Base-by-base conservation (phyloP, 2,797 vertebrate species). In the Anguilla marmorata region DNA sequence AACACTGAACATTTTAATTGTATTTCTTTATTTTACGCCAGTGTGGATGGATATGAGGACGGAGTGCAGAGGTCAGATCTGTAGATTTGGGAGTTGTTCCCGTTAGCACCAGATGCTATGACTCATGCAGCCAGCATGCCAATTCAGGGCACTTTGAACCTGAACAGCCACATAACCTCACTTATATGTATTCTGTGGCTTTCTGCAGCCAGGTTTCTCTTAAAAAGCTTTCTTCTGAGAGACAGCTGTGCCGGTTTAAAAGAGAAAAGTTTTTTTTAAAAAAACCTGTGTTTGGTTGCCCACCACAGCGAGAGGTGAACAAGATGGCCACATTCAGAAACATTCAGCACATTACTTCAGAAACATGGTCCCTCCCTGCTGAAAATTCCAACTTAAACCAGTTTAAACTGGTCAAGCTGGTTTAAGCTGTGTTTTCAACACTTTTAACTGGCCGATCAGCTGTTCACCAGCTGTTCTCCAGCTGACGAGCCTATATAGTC, bases 11-110 rank as follows among this genome's bases (percentile, higher is more conserved):
- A 41, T 76, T 85, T 69, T 0, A 72, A 33, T 37, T 86, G 56
- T 24, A 33, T 19, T 63, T 86, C 14, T 85, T 76, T 84, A 48
- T 89, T 33, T 87, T 58, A 56, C 74, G 30, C 74, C 8, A 41
- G 80, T 24, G 21, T 52, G 48, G 80, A 83, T 52, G 45, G 45
- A 50, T 50, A 52, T 50, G 48, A 50, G 3, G 14, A 30, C 30
- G 37, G 74, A 79, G 30, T 24, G 80, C 21, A 83, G 80, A 24
- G 45, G 48, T 83, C 80, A 83, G 48, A 19, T 52, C 19, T 16
- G 80, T 82, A 30, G 41, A 37, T n/a, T 24, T 24, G 37, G 79
- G 2, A 21, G 16, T 41, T 82, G 19, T n/a, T n/a, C 19, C 37
- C 21, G 9, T 82, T 50, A 82, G 45, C 79, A 7, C 21, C 33